phyloP scores from a whole-genome alignment of 2,113 vertebrate genomes.

The Amazona vittata region DNA sequence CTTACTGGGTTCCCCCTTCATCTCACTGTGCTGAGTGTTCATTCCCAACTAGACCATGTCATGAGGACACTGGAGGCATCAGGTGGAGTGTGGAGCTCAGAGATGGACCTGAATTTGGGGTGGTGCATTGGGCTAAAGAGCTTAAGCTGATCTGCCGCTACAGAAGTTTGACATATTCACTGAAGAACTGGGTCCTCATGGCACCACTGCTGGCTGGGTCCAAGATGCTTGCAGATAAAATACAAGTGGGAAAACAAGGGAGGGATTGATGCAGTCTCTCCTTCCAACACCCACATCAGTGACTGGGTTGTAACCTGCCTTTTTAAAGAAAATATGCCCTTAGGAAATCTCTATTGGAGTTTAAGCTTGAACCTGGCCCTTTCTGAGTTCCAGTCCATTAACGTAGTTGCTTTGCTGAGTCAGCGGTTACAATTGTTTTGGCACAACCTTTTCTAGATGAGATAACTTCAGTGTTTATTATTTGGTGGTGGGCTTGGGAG shows the following conservation, averaged over 20 bases:
- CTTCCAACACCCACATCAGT: background rate
- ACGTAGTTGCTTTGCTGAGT: background rate
- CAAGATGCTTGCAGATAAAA: background rate
- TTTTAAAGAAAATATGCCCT: background rate
- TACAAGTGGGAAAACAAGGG: background rate
- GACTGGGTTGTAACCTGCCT: background rate
- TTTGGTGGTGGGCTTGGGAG: background rate
- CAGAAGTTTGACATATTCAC: background rate
- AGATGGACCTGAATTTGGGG: background rate
- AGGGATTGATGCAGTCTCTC: background rate
- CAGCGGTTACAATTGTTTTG: background rate
- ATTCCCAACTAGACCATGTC: background rate
- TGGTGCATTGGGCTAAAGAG: background rate
- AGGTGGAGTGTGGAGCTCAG: background rate
- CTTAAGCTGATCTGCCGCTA: background rate
- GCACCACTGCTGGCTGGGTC: background rate
- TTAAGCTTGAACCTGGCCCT: background rate
- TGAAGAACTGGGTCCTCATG: background rate
- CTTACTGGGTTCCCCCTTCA: background rate
- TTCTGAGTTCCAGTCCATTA: background rate
- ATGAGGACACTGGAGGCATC: background rate
- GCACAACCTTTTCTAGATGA: background rate
- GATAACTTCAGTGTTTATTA: background rate
- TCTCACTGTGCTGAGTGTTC: background rate
- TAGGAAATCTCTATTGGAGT: background rate